Conservation (phyloP, 2,113 vertebrate genomes). For the Dasyurus viverrinus region DNA sequence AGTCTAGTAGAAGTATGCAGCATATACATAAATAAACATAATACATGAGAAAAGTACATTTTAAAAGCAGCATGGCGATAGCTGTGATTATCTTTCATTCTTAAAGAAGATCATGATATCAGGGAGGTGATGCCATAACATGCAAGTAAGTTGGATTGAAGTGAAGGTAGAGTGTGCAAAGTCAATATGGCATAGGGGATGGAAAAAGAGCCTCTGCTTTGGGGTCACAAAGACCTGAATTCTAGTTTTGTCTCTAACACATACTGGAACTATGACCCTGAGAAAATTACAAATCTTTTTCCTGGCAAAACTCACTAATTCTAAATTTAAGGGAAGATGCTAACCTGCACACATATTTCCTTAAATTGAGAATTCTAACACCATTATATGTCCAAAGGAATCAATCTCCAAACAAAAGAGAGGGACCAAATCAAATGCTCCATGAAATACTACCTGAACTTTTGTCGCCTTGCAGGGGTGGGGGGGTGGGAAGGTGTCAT, state of each 20-base stretch:
- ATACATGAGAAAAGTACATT: slow-evolving; percentile 13
- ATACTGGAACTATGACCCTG: neutral
- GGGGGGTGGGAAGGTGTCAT: neutral
- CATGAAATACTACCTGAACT: slow-evolving; percentile 3
- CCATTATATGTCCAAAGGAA: neutral
- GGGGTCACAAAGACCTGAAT: neutral
- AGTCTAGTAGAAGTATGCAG: neutral
- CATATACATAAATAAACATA: neutral
- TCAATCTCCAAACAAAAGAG: neutral
- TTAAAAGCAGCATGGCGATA: neutral
- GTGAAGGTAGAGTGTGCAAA: no score
- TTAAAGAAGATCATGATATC: no score
- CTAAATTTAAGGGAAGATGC: neutral
- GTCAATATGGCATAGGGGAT: no score
- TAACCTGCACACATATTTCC: neutral
- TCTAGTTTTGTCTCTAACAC: neutral
- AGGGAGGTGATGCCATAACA: no score
- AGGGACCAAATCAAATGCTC: neutral
- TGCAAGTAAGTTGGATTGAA: no score
- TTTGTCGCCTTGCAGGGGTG: neutral
- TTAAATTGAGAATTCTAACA: neutral
- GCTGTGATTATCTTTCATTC: no score
- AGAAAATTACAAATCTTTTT: neutral
- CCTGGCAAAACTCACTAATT: neutral
- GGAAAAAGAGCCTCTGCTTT: neutral